Conservation (phyloP, 2,113 vertebrate genomes). For the Lamprologus speciosus region DNA sequence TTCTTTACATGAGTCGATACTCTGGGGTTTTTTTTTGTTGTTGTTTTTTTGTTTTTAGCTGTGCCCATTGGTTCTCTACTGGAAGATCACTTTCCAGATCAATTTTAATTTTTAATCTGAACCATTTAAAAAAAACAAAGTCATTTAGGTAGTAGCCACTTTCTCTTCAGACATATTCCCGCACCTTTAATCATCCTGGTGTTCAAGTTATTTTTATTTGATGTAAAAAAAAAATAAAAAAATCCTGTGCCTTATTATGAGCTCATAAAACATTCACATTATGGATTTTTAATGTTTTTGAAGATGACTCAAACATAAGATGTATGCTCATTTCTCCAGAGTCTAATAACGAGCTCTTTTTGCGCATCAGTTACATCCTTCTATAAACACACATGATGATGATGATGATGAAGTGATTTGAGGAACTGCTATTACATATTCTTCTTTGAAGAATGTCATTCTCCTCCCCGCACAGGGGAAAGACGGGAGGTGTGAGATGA, state of each 20-base stretch:
- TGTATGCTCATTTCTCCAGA: not conserved
- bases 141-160: not conserved
- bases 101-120: not conserved
- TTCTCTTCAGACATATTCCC: not conserved
- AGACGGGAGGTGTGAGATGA: not conserved
- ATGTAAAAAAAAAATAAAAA: not conserved
- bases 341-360: not conserved
- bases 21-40: accelerated
- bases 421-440: not conserved
- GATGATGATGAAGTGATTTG: not conserved
- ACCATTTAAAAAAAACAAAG: not conserved
- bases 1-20: not conserved
- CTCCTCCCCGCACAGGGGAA: not conserved
- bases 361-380: conserved; percentile 8
- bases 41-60: not conserved
- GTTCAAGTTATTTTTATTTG: not conserved
- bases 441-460: conserved; percentile 29
- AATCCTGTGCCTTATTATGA: not conserved
- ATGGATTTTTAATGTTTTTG: conserved; percentile 1
- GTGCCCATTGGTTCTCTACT: not conserved
- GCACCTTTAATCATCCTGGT: not conserved
- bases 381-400: not conserved
- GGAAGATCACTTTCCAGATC: not conserved
- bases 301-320: conserved; percentile 1
- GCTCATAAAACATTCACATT: conserved; percentile 6